Base-by-base conservation (phyloP, 1,140 invertebrate species). In the Drusus annulatus region DNA sequence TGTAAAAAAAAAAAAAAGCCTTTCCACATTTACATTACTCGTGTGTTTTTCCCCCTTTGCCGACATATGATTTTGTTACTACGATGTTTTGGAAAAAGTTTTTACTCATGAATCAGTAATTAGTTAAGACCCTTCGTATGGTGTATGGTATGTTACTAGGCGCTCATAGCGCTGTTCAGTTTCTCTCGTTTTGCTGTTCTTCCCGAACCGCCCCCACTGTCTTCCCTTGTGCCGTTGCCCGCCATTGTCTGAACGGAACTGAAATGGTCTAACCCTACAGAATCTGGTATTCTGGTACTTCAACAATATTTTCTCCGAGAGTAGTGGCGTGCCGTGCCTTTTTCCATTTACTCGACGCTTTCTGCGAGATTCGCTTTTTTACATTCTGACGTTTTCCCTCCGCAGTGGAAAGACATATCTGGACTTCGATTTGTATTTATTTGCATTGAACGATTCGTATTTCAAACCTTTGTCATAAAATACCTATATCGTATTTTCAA, bases 121-220 rank as follows among this genome's bases (percentile, higher is more conserved):
- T 45, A 2, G 36, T 45, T 45, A 45, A 45, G 36, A 45, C 10
- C 7, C 10, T 2, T 45, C 19, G 7, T 56, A 56, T n/a, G n/a
- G n/a, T n/a, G 54, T 56, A 17, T 17, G 3, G 54, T 56, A n/a
- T n/a, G n/a, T n/a, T n/a, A n/a, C n/a, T n/a, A 17, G 36, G 36
- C 10, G 1, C 36, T 45, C 36, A 13, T 45, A 68, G 31, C 69
- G 45, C 19, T 60, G 23, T 58, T 36, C 78, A 51, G 23, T 74
- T 74, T 74, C 45, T 74, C 31, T 75, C 28, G 15, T 21, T 45
- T 23, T 79, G 74, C 78, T 60, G 16, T 31, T 54, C 60, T 68
- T 68, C 76, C 76, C 51, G 76, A 23, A 5, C 45, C 54, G 36
- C 56, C 56, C 36, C 62, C 25, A 7, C 63, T 36, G 36, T 50